A percentile compares a stretch with the other conserved stretches of the same genome.
These are phyloP conservation scores for Suillia variegata DNA, from an alignment of 2,888 invertebrate species.

Conservation along the genomic window DNA sequence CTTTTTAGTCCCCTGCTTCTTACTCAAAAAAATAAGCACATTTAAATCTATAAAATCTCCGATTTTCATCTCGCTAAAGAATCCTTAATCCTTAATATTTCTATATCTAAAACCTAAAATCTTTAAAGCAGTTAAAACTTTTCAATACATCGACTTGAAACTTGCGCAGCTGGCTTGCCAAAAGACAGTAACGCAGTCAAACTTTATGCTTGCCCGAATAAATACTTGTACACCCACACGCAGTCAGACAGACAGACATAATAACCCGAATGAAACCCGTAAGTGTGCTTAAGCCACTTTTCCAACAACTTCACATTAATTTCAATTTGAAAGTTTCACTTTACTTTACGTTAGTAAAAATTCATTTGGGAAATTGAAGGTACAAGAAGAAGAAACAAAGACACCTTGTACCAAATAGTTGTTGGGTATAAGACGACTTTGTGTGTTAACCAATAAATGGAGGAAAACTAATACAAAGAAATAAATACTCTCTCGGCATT, in stretches of 20 bases:
- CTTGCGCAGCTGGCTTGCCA: background rate
- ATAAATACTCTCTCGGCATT: too few species aligned
- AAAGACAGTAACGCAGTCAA: background rate
- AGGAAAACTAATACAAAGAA: too few species aligned
- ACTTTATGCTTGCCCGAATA: background rate
- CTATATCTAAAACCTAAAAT: too few species aligned
- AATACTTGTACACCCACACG: background rate
- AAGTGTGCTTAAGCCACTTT: conserved; percentile 55
- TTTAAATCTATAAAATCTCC: too few species aligned
- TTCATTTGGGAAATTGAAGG: conserved; percentile 40
- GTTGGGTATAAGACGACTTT: too few species aligned
- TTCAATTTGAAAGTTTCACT: conserved; percentile 55
- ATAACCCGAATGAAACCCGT: conserved; percentile 52
- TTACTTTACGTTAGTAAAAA: conserved; percentile 52
- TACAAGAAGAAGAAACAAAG: background rate
- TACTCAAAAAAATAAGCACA: too few species aligned
- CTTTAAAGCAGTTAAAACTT: background rate
- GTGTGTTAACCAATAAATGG: too few species aligned
- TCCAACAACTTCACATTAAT: conserved; percentile 54
- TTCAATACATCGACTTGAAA: background rate
- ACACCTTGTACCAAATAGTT: too few species aligned
- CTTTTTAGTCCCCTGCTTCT: too few species aligned
- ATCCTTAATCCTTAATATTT: too few species aligned
- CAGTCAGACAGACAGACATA: background rate
- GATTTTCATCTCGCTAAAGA: too few species aligned